Evolutionary conservation across 2,797 vertebrate genomes (phyloP), one percentile per base, ranked within the genome.

Genomic region (Semotilus atromaculatus): DNA sequence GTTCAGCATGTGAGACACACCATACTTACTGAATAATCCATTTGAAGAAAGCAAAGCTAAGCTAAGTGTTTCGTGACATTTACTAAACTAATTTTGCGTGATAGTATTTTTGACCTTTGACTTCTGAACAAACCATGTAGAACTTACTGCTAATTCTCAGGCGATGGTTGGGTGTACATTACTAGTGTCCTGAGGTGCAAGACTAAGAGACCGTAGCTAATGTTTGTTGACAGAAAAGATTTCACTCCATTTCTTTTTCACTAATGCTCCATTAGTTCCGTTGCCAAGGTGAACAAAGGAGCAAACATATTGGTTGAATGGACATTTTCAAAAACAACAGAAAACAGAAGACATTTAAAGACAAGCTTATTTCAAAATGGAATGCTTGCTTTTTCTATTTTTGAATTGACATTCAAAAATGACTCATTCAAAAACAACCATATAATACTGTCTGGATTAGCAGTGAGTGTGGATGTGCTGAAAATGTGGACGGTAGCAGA

Each of bases 361-460:
- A 78, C 77, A 64, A 51, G 7, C 19, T 82, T 55, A 64, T 73
- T 45, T 86, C 29, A 70, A 83, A 85, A 86, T 29, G 34, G 26
- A 71, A 58, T 38, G 55, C 55, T 85, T 34, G 62, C 67, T 76
- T 26, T 79, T 45, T 26, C 0, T 16, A 18, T 77, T 29, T 78
- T 62, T 16, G 4, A 38, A 76, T 9, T 26, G 81, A 21, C 70
- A 83, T 55, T 21, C 7, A 83, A 74, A 75, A 64, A 36, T 5
- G 8, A 55, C 11, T 45, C 21, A 62, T 73, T 60, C 55, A 73
- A 82, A 82, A 21, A 73, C 29, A 66, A 45, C 51, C 78, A 58
- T 62, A 81, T 86, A 89, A 89, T 86, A 88, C 86, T 88, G 85
- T 78, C 80, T 87, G 85, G 38, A 66, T 36, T 73, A 23, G 58